Conservation (phyloP, 2,797 vertebrate species). For the Typhlichthys eigenmanni region DNA sequence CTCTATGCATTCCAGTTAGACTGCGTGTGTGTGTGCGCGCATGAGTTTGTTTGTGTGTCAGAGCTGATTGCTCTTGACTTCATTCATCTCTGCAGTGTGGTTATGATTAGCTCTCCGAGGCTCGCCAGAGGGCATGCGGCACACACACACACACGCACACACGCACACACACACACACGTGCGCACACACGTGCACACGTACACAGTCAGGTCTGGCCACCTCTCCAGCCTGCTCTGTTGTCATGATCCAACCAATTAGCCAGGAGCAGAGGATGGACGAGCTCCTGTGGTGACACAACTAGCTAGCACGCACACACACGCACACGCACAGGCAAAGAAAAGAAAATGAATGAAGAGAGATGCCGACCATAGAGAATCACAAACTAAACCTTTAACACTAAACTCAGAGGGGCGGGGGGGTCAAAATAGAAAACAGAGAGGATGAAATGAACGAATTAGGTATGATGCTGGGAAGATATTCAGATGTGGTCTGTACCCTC, state of each 20-base stretch:
- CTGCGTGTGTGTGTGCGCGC: conserved; percentile 23
- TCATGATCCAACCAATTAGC: conserved; percentile 54
- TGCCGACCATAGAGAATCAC: not conserved
- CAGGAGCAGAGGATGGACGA: conserved; percentile 41
- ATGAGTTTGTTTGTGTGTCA: conserved; percentile 40
- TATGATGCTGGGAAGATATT: conserved; percentile 52
- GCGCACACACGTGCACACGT: not conserved
- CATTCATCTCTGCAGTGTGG: conserved; percentile 77
- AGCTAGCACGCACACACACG: conserved; percentile 5
- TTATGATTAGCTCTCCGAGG: conserved; percentile 76
- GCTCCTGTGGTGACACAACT: conserved; percentile 23
- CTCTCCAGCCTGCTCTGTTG: conserved; percentile 52
- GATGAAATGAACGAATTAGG: conserved; percentile 66
- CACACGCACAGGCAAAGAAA: conserved; percentile 5
- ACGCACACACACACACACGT: conserved; percentile 34
- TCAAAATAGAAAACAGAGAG: conserved; percentile 56
- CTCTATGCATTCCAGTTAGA: conserved; percentile 29
- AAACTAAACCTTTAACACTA: no score
- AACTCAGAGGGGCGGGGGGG: conserved; percentile 40
- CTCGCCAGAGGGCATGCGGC: conserved; percentile 74
- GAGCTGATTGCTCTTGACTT: conserved; percentile 76
- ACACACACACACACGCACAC: conserved; percentile 34
- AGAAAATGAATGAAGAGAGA: conserved; percentile 12
- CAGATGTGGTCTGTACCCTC: conserved; percentile 56
- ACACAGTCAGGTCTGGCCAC: conserved; percentile 56